These are phyloP conservation scores for Resseliella maxima DNA, from an alignment of 2,888 invertebrate species.

Conservation along the genomic window DNA sequence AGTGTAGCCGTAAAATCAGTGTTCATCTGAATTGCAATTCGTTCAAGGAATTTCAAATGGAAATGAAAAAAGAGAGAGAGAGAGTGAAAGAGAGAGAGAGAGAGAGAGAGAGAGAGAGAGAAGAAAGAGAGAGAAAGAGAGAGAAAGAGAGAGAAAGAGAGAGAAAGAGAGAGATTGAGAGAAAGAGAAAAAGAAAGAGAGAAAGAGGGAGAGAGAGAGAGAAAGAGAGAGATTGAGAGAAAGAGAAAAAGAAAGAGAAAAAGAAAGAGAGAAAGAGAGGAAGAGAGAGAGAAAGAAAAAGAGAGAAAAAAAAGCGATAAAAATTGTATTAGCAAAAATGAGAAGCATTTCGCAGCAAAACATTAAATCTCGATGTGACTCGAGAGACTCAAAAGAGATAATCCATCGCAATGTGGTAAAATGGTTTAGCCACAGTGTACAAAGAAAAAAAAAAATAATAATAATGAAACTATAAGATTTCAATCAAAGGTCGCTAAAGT, in stretches of 20 bases:
- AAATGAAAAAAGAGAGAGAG: not conserved
- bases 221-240: not conserved
- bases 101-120: too few relatives aligned
- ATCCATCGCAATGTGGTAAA: conserved; percentile 37
- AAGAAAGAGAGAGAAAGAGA: not conserved
- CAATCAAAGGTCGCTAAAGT: conserved; percentile 34
- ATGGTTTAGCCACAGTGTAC: not conserved
- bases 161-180: too few relatives aligned
- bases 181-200: too few relatives aligned
- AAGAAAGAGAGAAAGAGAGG: too few relatives aligned
- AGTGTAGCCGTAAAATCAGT: not conserved
- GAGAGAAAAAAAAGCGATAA: not conserved
- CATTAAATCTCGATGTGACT: conserved; percentile 38
- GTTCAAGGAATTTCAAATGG: too few relatives aligned
- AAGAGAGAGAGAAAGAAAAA: too few relatives aligned
- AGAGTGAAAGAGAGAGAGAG: too few relatives aligned
- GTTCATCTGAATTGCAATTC: not conserved
- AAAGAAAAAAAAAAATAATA: not conserved
- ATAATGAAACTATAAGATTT: not conserved
- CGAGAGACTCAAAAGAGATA: too few relatives aligned
- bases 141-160: too few relatives aligned
- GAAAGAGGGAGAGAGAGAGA: too few relatives aligned
- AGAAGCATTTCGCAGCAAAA: conserved; percentile 22
- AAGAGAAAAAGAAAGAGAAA: too few relatives aligned
- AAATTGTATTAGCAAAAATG: not conserved